Conservation (phyloP, 2,797 vertebrate species). For the Tachyglossus aculeatus region DNA sequence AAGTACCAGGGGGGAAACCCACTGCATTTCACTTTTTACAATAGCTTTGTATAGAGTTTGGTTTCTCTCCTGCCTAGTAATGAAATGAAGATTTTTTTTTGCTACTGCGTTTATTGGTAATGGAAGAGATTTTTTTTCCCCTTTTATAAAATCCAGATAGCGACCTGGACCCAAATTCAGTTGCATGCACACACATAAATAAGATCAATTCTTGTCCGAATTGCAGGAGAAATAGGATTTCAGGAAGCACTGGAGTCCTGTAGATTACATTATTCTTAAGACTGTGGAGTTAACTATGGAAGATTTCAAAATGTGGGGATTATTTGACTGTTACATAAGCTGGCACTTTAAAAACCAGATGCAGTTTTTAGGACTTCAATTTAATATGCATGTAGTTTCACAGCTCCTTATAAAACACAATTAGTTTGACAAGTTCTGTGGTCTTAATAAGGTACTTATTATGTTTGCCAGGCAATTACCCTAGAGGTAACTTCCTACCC, state of each 20-base stretch:
- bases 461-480: no score
- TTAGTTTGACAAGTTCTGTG: no score
- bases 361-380: constrained; percentile 15
- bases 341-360: constrained; percentile 1
- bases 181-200: constrained; percentile 51
- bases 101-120: constrained; percentile 25
- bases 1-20: constrained; percentile 17
- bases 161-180: constrained; percentile 39
- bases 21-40: background rate
- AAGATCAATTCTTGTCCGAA: constrained; percentile 56
- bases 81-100: constrained; percentile 5
- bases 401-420: no score
- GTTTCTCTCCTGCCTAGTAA: background rate
- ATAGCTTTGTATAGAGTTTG: background rate
- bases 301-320: constrained; percentile 19
- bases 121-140: constrained; percentile 37
- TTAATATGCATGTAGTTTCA: background rate
- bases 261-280: constrained; percentile 58
- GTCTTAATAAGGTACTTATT: no score
- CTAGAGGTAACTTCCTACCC: no score
- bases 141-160: constrained; percentile 36
- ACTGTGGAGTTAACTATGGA: constrained; percentile 40
- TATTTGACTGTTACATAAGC: constrained; percentile 16
- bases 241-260: background rate
- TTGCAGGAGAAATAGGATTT: constrained; percentile 51